phyloP scores from a whole-genome alignment of 2,797 vertebrate genomes.

The Xenopus petersii region DNA sequence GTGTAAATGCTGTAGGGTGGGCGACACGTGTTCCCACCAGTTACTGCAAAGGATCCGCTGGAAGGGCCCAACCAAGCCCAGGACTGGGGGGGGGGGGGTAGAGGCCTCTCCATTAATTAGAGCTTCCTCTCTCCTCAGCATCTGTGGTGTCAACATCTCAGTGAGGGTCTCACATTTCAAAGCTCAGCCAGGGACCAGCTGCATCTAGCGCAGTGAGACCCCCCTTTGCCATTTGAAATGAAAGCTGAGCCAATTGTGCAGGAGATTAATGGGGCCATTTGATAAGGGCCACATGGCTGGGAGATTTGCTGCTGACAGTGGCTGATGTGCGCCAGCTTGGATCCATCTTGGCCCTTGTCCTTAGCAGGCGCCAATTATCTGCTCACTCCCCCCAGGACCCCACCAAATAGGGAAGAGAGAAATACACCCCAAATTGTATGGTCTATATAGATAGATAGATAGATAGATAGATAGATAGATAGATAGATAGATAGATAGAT shows the following conservation, averaged over 20 bases:
- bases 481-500: too few relatives aligned
- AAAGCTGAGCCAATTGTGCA: conserved; percentile 70
- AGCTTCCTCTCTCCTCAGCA: conserved; percentile 57
- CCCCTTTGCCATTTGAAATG: conserved; percentile 72
- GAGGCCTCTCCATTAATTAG: conserved; percentile 65
- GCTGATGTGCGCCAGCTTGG: conserved; percentile 71
- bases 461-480: too few relatives aligned
- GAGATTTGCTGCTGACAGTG: conserved; percentile 74
- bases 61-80: conserved; percentile 34
- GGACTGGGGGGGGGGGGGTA: conserved; percentile 25
- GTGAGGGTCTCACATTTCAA: conserved; percentile 79
- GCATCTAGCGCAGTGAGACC: conserved; percentile 64
- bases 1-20: conserved; percentile 12
- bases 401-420: too few relatives aligned
- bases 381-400: too few relatives aligned
- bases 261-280: conserved; percentile 69
- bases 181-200: conserved; percentile 76
- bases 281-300: conserved; percentile 82
- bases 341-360: conserved; percentile 7
- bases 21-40: neutral
- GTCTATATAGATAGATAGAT: too few relatives aligned
- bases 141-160: conserved; percentile 65
- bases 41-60: neutral
- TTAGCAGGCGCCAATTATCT: conserved; percentile 47
- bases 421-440: too few relatives aligned